These are phyloP conservation scores for Cydia amplana DNA, from an alignment of 1,140 invertebrate genomes.

Conservation along the genomic window DNA sequence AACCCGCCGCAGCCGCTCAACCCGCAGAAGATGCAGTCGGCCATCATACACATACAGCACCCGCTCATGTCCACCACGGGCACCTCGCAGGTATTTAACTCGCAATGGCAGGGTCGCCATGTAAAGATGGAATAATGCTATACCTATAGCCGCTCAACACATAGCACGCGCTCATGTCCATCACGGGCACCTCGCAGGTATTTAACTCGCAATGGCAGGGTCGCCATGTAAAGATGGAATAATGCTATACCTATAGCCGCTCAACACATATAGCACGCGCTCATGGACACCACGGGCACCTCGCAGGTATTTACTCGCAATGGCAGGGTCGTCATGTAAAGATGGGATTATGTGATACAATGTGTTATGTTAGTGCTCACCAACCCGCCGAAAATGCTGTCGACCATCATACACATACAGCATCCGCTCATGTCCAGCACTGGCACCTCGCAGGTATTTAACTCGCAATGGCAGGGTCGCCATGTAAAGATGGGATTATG, in stretches of 20 bases:
- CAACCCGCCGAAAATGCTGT: no score
- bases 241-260: no score
- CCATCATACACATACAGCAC: constrained; percentile 77
- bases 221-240: not conserved
- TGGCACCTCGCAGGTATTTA: constrained; percentile 64
- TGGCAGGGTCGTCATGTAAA: not conserved
- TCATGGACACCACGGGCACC: constrained; percentile 66
- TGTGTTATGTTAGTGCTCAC: no score
- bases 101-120: not conserved
- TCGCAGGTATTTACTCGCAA: constrained; percentile 53
- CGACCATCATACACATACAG: no score
- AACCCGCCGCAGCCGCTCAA: constrained; percentile 75
- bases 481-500: not conserved
- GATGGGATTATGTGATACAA: no score
- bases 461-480: not conserved
- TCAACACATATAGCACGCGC: constrained; percentile 75
- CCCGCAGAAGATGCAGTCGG: constrained; percentile 78
- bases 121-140: not conserved
- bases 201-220: not conserved
- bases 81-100: constrained; percentile 59
- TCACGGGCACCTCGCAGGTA: constrained; percentile 68
- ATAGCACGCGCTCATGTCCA: constrained; percentile 74
- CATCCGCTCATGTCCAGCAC: constrained; percentile 72
- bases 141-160: constrained; percentile 76
- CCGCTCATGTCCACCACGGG: constrained; percentile 70